Percentiles rank a stretch among this genome's conserved stretches.
These are phyloP conservation scores for Molossus molossus DNA, from an alignment of 2,797 vertebrate genomes.

Conservation along the genomic window DNA sequence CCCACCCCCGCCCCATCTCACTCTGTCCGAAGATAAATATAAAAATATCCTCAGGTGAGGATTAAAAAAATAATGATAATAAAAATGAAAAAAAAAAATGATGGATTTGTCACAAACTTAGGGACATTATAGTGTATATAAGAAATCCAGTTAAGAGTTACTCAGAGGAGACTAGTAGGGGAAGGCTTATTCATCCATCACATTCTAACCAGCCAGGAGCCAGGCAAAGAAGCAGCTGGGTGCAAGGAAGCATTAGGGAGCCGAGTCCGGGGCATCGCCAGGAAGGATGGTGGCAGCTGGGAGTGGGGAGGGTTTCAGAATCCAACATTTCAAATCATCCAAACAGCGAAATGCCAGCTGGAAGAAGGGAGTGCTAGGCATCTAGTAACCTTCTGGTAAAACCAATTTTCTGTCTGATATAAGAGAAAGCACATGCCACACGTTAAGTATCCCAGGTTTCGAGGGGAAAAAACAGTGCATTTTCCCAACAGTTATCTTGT, in stretches of 20 bases:
- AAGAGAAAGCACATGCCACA: conserved; percentile 72
- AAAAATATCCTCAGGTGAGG: too few species aligned
- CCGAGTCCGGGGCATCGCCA: conserved; percentile 74
- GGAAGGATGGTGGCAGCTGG: conserved; percentile 83
- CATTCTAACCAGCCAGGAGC: conserved; percentile 64
- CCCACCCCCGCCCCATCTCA: too few species aligned
- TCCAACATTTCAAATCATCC: conserved; percentile 83
- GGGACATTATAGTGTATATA: conserved; percentile 48
- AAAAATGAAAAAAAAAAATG: conserved; percentile 61
- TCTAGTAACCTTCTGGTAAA: conserved; percentile 82
- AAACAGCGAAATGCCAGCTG: conserved; percentile 83
- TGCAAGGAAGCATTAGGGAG: conserved; percentile 80
- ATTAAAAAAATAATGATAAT: too few species aligned
- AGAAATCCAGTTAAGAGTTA: conserved; percentile 77
- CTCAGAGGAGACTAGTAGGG: conserved; percentile 76
- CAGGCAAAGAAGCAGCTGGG: conserved; percentile 83
- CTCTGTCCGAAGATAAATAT: too few species aligned
- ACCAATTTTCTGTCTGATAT: conserved; percentile 80
- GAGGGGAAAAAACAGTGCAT: conserved; percentile 26
- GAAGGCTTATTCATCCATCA: conserved; percentile 78
- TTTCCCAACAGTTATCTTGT: conserved; percentile 76
- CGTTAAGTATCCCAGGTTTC: conserved; percentile 76
- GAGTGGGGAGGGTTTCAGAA: conserved; percentile 77
- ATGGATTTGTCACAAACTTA: conserved; percentile 57
- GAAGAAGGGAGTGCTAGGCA: conserved; percentile 78